phyloP scores from a whole-genome alignment of 2,888 invertebrate species.

The Pyralis farinalis region DNA sequence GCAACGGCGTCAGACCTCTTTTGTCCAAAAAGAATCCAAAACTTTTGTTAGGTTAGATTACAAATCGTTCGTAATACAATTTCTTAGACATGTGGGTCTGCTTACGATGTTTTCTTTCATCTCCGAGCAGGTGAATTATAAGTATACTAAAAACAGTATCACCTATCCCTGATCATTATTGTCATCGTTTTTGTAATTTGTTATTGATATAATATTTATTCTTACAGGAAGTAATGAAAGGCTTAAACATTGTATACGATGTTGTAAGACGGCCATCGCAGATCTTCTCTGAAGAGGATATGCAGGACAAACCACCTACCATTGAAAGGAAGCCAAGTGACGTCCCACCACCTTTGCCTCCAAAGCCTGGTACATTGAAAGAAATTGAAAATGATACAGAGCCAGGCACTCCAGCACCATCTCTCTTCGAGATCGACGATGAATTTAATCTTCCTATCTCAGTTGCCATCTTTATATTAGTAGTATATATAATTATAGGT shows the following conservation, averaged over 20 bases:
- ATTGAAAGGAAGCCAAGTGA: slow-evolving; percentile 57
- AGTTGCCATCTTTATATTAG: slow-evolving; percentile 90
- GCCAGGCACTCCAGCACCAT: slow-evolving; percentile 89
- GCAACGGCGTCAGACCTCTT: too few species aligned
- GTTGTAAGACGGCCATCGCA: slow-evolving; percentile 88
- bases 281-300: slow-evolving; percentile 79
- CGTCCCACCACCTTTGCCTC: slow-evolving; percentile 65
- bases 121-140: too few species aligned
- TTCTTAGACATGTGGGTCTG: too few species aligned
- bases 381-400: slow-evolving; percentile 74
- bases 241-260: slow-evolving; percentile 90
- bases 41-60: too few species aligned
- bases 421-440: slow-evolving; percentile 91
- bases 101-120: too few species aligned
- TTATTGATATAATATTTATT: slow-evolving; percentile 8
- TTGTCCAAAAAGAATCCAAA: too few species aligned
- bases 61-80: too few species aligned
- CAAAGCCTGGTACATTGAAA: slow-evolving; percentile 53
- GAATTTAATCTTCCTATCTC: slow-evolving; percentile 97
- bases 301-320: slow-evolving; percentile 42
- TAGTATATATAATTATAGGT: slow-evolving; percentile 93
- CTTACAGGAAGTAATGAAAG: slow-evolving; percentile 90
- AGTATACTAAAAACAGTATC: too few species aligned
- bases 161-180: too few species aligned
- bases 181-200: too few species aligned